Conservation (phyloP, 2,888 invertebrate species). For the Agonopterix alstromeriana region DNA sequence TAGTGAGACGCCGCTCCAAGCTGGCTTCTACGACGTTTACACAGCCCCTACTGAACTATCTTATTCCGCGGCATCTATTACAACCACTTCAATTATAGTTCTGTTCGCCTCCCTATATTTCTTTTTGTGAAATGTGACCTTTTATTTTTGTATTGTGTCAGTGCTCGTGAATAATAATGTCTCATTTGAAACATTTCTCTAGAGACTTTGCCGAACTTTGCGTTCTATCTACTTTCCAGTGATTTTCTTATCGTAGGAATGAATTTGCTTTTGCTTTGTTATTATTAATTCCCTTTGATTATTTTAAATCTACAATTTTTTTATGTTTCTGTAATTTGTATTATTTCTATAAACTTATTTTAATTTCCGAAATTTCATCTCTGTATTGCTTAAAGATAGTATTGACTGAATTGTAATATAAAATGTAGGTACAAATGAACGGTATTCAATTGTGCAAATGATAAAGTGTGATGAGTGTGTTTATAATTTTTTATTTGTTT, state of each 20-base stretch:
- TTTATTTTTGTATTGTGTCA: neutral
- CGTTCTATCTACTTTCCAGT: neutral
- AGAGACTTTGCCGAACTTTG: conserved; percentile 1
- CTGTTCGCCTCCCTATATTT: conserved; percentile 47
- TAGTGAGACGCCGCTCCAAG: conserved; percentile 62
- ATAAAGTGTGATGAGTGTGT: conserved; percentile 39
- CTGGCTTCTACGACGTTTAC: conserved; percentile 72
- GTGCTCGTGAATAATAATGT: neutral
- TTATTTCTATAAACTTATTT: conserved; percentile 10
- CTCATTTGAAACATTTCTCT: neutral
- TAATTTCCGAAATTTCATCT: conserved; percentile 15
- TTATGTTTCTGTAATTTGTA: conserved; percentile 18
- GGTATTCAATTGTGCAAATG: conserved; percentile 23
- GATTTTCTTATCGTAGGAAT: neutral
- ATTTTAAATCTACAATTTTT: conserved; percentile 15
- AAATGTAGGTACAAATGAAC: conserved; percentile 22
- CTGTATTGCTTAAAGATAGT: conserved; percentile 24
- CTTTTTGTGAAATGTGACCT: conserved; percentile 45
- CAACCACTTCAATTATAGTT: conserved; percentile 41
- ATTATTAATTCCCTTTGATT: conserved; percentile 22
- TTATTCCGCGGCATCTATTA: conserved; percentile 43
- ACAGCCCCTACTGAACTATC: conserved; percentile 51
- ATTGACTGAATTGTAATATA: conserved; percentile 11
- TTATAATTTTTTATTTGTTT: conserved; percentile 31
- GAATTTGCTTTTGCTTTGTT: neutral